Evolutionary conservation across 1,140 invertebrate species (phyloP).

Genomic region (Lerema accius): DNA sequence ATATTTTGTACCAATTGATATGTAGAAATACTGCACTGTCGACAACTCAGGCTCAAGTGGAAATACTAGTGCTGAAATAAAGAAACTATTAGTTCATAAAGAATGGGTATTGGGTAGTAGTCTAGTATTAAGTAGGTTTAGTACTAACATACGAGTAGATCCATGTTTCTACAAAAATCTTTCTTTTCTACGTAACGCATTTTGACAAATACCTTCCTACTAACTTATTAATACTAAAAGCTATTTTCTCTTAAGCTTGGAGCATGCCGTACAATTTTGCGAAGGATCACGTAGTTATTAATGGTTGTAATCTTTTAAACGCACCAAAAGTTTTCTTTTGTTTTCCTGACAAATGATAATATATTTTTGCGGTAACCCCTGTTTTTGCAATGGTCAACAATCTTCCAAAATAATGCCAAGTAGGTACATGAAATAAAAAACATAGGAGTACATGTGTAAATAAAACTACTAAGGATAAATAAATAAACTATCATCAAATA

Average conservation of each 20-base stretch:
- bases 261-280: slow-evolving; percentile 4
- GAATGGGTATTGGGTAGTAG: too few species aligned
- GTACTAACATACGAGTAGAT: too few species aligned
- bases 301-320: slow-evolving; percentile 30
- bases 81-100: too few species aligned
- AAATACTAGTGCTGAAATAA: too few species aligned
- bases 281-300: slow-evolving; percentile 20
- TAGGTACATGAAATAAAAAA: neutral
- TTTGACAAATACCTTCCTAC: neutral
- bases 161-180: neutral
- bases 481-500: too few species aligned
- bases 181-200: neutral
- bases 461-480: too few species aligned
- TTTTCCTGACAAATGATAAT: slow-evolving; percentile 6
- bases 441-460: too few species aligned
- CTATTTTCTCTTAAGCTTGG: slow-evolving; percentile 16
- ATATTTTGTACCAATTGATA: neutral
- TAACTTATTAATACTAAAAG: slow-evolving; percentile 29
- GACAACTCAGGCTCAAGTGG: too few species aligned
- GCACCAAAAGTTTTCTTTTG: slow-evolving; percentile 11
- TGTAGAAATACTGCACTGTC: neutral
- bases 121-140: too few species aligned
- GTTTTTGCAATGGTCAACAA: too few species aligned
- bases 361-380: neutral
- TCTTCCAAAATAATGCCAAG: too few species aligned